Conservation (phyloP, 2,113 vertebrate genomes). For the Cynoglossus semilaevis region DNA sequence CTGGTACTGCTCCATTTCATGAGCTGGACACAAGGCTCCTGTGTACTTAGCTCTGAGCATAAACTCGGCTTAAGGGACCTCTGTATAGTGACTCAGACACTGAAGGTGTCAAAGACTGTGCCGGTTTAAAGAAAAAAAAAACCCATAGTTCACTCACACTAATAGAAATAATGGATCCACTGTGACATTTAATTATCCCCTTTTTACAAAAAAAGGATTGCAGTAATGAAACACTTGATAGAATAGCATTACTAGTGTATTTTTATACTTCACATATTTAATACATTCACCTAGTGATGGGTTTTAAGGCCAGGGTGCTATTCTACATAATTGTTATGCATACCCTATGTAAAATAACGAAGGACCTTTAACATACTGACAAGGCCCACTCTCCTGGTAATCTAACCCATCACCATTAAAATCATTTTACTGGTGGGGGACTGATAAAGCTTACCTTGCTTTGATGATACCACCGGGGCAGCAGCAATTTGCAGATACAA, state of each 20-base stretch:
- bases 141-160: too few species aligned
- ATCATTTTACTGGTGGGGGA: conserved; percentile 53
- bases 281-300: conserved; percentile 22
- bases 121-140: too few species aligned
- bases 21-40: too few species aligned
- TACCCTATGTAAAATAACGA: conserved; percentile 54
- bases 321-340: conserved; percentile 46
- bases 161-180: conserved; percentile 11
- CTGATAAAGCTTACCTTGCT: conserved; percentile 55
- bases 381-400: conserved; percentile 43
- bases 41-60: too few species aligned
- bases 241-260: conserved; percentile 11
- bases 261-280: conserved; percentile 25
- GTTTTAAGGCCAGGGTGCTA: conserved; percentile 30
- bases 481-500: conserved; percentile 64
- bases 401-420: conserved; percentile 61
- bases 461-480: conserved; percentile 57
- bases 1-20: too few species aligned
- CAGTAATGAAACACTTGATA: conserved; percentile 25
- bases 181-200: conserved; percentile 34
- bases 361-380: conserved; percentile 57
- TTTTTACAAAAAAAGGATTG: conserved; percentile 37
- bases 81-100: too few species aligned
- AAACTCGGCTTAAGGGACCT: too few species aligned
- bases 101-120: too few species aligned